Conservation (phyloP, 2,797 vertebrate species). For the Schizopygopsis pylzovi region DNA sequence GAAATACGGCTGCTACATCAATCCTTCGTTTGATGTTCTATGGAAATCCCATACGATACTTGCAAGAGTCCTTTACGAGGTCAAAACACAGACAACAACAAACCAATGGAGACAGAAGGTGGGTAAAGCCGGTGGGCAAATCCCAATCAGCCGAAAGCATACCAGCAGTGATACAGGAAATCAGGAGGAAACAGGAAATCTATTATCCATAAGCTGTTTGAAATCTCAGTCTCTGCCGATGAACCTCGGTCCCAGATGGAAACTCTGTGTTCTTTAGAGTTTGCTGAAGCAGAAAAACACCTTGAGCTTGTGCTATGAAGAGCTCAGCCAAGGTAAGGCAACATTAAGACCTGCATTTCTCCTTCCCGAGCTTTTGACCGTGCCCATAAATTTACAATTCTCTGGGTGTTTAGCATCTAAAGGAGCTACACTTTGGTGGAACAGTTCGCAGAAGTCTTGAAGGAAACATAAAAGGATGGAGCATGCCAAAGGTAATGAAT, state of each 20-base stretch:
- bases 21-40: conserved; percentile 50
- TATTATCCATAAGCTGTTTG: conserved; percentile 74
- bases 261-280: conserved; percentile 68
- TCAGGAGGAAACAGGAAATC: conserved; percentile 67
- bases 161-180: conserved; percentile 70
- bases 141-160: conserved; percentile 64
- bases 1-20: conserved; percentile 41
- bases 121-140: conserved; percentile 70
- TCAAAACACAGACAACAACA: conserved; percentile 47
- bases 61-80: conserved; percentile 67
- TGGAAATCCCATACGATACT: conserved; percentile 59
- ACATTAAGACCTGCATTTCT: conserved; percentile 72
- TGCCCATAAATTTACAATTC: conserved; percentile 60
- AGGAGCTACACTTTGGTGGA: conserved; percentile 63
- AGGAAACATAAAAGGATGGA: conserved; percentile 2
- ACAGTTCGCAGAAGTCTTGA: conserved; percentile 16
- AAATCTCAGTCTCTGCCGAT: conserved; percentile 69
- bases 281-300: conserved; percentile 74
- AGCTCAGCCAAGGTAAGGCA: conserved; percentile 70
- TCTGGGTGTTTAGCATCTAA: conserved; percentile 68
- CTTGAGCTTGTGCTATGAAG: conserved; percentile 74
- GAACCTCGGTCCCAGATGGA: conserved; percentile 69
- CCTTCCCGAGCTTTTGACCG: conserved; percentile 67
- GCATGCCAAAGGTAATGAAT: conserved; percentile 46
- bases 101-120: conserved; percentile 43